phyloP scores from a whole-genome alignment of 2,113 vertebrate species.

The Muntiacus muntjak region DNA sequence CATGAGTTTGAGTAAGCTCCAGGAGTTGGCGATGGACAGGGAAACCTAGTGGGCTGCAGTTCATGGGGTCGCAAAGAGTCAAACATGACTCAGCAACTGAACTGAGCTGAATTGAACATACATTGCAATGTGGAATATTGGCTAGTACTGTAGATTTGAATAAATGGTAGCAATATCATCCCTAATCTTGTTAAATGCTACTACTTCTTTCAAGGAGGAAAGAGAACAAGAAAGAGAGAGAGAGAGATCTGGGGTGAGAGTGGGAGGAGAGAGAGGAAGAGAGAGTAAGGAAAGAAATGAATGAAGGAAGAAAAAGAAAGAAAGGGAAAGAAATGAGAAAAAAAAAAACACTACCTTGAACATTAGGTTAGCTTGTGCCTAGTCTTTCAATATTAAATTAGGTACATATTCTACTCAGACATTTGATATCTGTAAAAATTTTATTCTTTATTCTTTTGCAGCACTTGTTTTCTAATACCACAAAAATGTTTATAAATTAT shows the following conservation, averaged over 20 bases:
- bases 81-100: neutral
- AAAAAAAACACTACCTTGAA: neutral
- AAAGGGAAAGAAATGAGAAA: neutral
- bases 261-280: too few species aligned
- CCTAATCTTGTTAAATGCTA: neutral
- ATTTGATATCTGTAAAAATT: neutral
- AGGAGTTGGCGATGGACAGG: neutral
- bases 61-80: neutral
- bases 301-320: neutral
- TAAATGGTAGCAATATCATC: neutral
- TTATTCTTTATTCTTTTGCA: neutral
- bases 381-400: neutral
- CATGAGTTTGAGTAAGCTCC: neutral
- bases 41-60: accelerated
- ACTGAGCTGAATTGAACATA: neutral
- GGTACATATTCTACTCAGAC: neutral
- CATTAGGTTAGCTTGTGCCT: neutral
- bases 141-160: neutral
- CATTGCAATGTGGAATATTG: neutral
- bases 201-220: neutral
- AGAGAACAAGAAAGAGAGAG: neutral
- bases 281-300: neutral
- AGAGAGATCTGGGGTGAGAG: neutral
- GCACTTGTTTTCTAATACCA: neutral
- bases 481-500: neutral